phyloP scores from a whole-genome alignment of 2,113 vertebrate species.

The Bagarius yarrelli region DNA sequence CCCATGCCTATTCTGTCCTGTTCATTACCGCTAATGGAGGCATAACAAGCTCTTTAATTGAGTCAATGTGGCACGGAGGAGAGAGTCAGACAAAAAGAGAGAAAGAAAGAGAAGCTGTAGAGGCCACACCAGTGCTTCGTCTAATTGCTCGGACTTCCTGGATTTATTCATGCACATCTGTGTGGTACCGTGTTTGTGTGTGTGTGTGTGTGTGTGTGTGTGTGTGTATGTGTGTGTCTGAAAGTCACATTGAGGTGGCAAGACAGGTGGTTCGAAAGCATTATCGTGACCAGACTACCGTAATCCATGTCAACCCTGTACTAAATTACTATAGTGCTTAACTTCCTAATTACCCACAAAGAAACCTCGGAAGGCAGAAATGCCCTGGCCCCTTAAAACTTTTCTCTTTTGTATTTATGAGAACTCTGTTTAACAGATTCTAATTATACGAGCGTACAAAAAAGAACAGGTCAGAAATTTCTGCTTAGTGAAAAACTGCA shows the following conservation, averaged over 20 bases:
- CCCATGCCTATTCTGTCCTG: conserved; percentile 52
- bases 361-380: not conserved
- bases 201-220: conserved; percentile 17
- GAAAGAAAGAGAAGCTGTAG: conserved; percentile 15
- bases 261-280: conserved; percentile 51
- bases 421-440: conserved; percentile 20
- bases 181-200: not conserved
- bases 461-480: not conserved
- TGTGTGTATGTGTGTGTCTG: conserved; percentile 29
- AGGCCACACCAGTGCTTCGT: conserved; percentile 49
- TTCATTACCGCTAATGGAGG: conserved; percentile 87
- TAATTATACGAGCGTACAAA: conserved; percentile 17
- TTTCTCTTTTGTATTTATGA: conserved; percentile 33
- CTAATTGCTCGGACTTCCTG: conserved; percentile 53
- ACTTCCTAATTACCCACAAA: conserved; percentile 43
- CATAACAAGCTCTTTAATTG: conserved; percentile 86
- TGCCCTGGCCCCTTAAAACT: conserved; percentile 25
- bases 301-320: conserved; percentile 42
- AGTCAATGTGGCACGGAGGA: conserved; percentile 68
- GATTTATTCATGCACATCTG: conserved; percentile 55
- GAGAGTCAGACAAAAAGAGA: conserved; percentile 32
- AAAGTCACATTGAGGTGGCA: conserved; percentile 48
- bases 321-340: conserved; percentile 42
- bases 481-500: conserved; percentile 3
- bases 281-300: conserved; percentile 41